phyloP scores from a whole-genome alignment of 1,140 invertebrate species.

The Maconellicoccus hirsutus region DNA sequence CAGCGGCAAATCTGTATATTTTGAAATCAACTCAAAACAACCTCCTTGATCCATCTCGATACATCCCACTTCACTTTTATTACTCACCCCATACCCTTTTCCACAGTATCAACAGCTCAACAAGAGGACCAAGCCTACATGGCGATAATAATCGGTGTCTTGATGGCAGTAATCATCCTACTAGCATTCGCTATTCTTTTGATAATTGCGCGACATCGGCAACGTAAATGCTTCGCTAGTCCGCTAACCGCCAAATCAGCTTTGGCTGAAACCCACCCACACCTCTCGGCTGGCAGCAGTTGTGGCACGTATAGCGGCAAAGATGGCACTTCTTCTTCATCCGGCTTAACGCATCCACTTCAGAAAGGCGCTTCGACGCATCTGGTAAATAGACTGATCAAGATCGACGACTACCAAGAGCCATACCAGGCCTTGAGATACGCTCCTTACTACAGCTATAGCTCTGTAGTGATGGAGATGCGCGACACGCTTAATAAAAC shows the following conservation, averaged over 20 bases:
- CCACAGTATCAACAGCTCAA: constrained; percentile 46
- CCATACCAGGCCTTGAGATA: constrained; percentile 63
- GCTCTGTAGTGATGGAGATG: constrained; percentile 64
- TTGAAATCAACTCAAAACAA: no score
- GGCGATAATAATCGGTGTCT: constrained; percentile 66
- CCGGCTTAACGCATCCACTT: constrained; percentile 33
- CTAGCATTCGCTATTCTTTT: constrained; percentile 60
- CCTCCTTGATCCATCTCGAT: no score
- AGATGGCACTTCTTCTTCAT: constrained; percentile 33
- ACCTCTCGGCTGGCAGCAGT: constrained; percentile 38
- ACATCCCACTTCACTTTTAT: no score
- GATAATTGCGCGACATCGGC: constrained; percentile 60
- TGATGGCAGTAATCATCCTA: constrained; percentile 63
- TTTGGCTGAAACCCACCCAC: constrained; percentile 32
- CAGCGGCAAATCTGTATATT: no score
- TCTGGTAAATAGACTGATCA: constrained; percentile 40
- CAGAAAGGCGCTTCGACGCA: constrained; percentile 39
- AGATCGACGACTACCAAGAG: constrained; percentile 65
- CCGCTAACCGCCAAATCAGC: constrained; percentile 49
- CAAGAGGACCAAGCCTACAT: constrained; percentile 63
- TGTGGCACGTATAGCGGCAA: constrained; percentile 38
- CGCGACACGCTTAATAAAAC: constrained; percentile 50
- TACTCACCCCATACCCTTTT: no score
- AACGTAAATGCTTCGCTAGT: constrained; percentile 63
- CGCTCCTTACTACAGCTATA: constrained; percentile 65